These are phyloP conservation scores for Spheniscus humboldti DNA, from an alignment of 2,797 vertebrate genomes.

Conservation along the genomic window DNA sequence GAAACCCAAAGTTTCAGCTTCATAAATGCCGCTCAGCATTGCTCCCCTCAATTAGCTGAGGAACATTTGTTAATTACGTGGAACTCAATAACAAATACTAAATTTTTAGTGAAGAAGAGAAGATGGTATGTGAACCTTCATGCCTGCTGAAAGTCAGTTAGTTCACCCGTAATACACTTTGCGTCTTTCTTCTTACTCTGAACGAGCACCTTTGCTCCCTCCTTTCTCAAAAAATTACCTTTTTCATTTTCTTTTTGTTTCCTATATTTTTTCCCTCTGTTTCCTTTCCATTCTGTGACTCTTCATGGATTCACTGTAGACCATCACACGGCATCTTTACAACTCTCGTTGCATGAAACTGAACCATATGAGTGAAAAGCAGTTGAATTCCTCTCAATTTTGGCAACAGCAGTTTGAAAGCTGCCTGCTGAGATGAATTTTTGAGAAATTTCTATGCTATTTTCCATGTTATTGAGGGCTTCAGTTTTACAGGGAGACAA, in stretches of 20 bases:
- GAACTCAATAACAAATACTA: background rate
- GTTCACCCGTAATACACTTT: background rate
- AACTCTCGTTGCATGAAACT: background rate
- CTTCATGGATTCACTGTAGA: background rate
- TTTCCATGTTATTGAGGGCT: background rate
- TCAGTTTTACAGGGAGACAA: background rate
- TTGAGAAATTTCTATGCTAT: background rate
- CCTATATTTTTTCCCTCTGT: background rate
- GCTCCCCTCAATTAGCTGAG: background rate
- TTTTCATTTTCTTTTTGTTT: background rate
- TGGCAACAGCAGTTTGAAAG: background rate
- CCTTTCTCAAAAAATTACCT: background rate
- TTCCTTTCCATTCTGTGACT: background rate
- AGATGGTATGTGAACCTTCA: background rate
- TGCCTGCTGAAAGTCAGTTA: background rate
- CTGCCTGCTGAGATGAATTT: background rate
- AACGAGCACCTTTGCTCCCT: background rate
- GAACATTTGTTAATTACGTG: background rate
- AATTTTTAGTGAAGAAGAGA: background rate
- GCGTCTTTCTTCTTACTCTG: background rate
- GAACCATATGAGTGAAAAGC: background rate
- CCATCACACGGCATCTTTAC: background rate
- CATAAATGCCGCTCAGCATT: background rate
- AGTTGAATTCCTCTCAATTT: background rate
- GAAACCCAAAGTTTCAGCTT: background rate